Conservation (phyloP, 35 echinoderm and acorn worm species). For the Diadema setosum region DNA sequence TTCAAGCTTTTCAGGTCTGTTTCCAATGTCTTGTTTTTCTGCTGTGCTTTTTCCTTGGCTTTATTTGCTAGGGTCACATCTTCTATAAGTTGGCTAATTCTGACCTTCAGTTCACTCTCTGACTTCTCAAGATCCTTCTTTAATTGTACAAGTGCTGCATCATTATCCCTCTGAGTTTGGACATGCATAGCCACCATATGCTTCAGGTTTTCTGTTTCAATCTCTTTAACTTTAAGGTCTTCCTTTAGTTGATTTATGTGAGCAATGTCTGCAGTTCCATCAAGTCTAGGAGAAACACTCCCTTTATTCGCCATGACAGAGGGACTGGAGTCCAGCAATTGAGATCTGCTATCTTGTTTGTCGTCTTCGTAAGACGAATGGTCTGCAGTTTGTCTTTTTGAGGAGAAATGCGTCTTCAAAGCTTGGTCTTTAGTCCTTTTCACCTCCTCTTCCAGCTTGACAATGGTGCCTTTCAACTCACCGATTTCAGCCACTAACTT, state of each 20-base stretch:
- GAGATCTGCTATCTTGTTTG: too few species aligned
- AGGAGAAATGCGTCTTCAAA: neutral
- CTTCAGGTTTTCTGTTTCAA: slow-evolving; percentile 28
- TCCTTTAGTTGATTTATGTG: slow-evolving; percentile 15
- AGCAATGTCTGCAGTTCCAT: neutral
- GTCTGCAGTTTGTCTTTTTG: neutral
- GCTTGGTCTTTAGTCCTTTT: neutral
- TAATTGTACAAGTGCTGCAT: neutral
- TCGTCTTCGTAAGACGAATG: neutral
- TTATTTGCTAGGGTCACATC: slow-evolving; percentile 2
- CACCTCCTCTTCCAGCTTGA: neutral
- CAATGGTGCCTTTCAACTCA: slow-evolving; percentile 3
- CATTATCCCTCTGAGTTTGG: slow-evolving; percentile 15
- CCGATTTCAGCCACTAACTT: neutral
- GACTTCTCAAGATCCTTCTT: slow-evolving; percentile 42
- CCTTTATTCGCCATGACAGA: too few species aligned
- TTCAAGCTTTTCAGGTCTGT: slow-evolving; percentile 35
- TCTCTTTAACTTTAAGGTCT: slow-evolving; percentile 2
- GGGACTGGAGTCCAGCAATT: too few species aligned
- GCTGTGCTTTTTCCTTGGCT: slow-evolving; percentile 24
- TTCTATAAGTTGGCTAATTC: neutral
- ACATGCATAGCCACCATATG: neutral
- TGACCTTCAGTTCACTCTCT: neutral
- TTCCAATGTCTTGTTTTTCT: slow-evolving; percentile 62
- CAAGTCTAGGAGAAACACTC: neutral